These are phyloP conservation scores for Cryptomyrus ogoouensis DNA, from an alignment of 2,113 vertebrate species.

Conservation along the genomic window DNA sequence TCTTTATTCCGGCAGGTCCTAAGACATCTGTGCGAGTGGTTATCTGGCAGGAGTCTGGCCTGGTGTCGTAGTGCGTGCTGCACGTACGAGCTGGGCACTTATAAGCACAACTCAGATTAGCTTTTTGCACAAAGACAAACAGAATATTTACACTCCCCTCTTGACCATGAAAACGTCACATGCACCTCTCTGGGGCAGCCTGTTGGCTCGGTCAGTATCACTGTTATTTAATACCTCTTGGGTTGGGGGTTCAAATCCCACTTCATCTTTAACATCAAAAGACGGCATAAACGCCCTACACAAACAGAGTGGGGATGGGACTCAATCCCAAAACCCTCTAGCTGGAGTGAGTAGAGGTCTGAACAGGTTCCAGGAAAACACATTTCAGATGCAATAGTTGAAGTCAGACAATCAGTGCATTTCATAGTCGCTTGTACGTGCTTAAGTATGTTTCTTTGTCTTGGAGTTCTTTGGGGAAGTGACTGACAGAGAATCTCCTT, in stretches of 20 bases:
- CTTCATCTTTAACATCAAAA: background rate
- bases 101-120: background rate
- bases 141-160: background rate
- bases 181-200: background rate
- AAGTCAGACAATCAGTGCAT: background rate
- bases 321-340: background rate
- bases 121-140: background rate
- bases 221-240: background rate
- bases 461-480: background rate
- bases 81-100: too few species aligned
- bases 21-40: background rate
- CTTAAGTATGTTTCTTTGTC: background rate
- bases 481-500: background rate
- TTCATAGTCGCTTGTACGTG: background rate
- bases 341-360: background rate
- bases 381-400: background rate
- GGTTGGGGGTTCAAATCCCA: background rate
- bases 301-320: background rate
- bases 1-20: background rate
- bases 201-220: background rate
- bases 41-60: background rate
- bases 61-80: background rate
- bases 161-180: background rate
- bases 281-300: background rate
- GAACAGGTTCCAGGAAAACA: background rate